A percentile compares a stretch with the other conserved stretches of the same genome.
Conservation (phyloP, 1,140 invertebrate species). For the Dolichoris vasculosae region DNA sequence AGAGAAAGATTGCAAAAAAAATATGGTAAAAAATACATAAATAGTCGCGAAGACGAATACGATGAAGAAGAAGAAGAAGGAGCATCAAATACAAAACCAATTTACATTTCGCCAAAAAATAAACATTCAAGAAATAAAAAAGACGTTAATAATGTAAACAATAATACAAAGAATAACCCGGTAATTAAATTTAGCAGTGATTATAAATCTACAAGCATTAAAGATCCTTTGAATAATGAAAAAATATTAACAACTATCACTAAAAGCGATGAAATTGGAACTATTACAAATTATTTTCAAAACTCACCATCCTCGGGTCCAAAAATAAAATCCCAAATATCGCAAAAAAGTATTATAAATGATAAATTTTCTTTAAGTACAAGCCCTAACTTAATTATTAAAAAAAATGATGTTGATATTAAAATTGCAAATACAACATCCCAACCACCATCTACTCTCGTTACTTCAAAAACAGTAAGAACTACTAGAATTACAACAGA, state of each 20-base stretch:
- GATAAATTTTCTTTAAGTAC: neutral
- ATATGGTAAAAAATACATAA: slow-evolving; percentile 28
- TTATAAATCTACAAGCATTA: slow-evolving; percentile 49
- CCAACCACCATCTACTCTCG: neutral
- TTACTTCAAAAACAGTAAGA: neutral
- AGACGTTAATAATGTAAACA: slow-evolving; percentile 50
- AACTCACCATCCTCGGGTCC: neutral
- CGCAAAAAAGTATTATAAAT: slow-evolving; percentile 13
- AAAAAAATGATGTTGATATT: neutral
- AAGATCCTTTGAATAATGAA: neutral
- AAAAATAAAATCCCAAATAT: slow-evolving; percentile 1
- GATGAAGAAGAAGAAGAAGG: slow-evolving; percentile 37
- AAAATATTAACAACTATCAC: slow-evolving; percentile 16
- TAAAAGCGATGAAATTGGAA: slow-evolving; percentile 51
- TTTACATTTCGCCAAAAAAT: slow-evolving; percentile 54
- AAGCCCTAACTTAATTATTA: neutral
- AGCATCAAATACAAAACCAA: slow-evolving; percentile 29
- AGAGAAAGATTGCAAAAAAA: slow-evolving; percentile 29
- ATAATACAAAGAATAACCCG: slow-evolving; percentile 50
- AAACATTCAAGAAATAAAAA: slow-evolving; percentile 48
- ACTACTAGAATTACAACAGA: neutral
- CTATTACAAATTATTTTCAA: slow-evolving; percentile 32
- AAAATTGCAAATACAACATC: neutral
- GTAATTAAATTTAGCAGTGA: slow-evolving; percentile 58
- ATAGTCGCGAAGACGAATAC: slow-evolving; percentile 46